A percentile compares a stretch with the other conserved stretches of the same genome.
These are phyloP conservation scores for Lithophane semibrunnea DNA, from an alignment of 2,888 invertebrate genomes.

Conservation along the genomic window DNA sequence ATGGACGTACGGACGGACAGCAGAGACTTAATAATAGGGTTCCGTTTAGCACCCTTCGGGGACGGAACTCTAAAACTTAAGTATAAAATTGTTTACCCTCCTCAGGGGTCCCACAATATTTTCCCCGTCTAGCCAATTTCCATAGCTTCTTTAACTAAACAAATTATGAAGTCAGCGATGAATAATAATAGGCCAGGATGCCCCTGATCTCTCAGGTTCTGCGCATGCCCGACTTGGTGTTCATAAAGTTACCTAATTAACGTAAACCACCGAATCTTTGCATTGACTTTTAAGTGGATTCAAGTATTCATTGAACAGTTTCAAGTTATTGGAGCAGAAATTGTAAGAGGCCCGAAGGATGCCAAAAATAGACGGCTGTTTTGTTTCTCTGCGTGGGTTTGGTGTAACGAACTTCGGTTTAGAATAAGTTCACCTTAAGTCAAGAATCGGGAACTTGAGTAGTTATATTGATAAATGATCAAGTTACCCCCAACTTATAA, in stretches of 20 bases:
- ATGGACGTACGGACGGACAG: too few relatives aligned
- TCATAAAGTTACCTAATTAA: conserved; percentile 55
- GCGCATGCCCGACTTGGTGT: conserved; percentile 35
- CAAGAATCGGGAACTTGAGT: not conserved
- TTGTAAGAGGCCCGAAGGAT: conserved; percentile 1
- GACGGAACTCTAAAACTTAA: too few relatives aligned
- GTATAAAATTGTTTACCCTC: conserved; percentile 17
- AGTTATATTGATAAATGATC: not conserved
- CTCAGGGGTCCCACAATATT: conserved; percentile 22
- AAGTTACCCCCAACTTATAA: not conserved
- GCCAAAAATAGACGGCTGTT: not conserved
- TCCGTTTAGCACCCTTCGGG: too few relatives aligned
- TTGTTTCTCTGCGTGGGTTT: not conserved
- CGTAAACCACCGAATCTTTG: conserved; percentile 47
- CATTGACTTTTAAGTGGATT: conserved; percentile 57
- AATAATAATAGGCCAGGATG: conserved; percentile 46
- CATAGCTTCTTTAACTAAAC: conserved; percentile 35
- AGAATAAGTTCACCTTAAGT: too few relatives aligned
- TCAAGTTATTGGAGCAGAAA: conserved; percentile 32
- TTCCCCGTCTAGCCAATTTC: conserved; percentile 41
- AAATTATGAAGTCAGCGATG: conserved; percentile 49
- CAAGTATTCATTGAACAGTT: conserved; percentile 51
- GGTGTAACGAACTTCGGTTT: not conserved
- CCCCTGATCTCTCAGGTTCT: conserved; percentile 14
- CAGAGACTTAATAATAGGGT: too few relatives aligned